A percentile compares a stretch with the other conserved stretches of the same genome.
phyloP scores from a whole-genome alignment of 2,888 invertebrate genomes.

The Idaea aversata region DNA sequence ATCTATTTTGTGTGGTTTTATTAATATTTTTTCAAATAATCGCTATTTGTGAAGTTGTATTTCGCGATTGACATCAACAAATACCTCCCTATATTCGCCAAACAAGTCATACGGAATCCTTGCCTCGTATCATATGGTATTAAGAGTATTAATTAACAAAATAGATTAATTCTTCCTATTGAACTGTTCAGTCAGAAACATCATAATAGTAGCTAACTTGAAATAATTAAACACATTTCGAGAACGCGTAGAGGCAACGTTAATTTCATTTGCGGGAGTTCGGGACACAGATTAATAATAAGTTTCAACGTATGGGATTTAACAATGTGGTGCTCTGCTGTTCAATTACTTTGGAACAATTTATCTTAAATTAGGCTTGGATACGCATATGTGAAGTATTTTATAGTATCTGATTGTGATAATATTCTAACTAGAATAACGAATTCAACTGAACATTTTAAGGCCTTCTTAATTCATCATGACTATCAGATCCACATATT shows the following conservation, averaged over 20 bases:
- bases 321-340: conserved; percentile 4
- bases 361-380: conserved; percentile 2
- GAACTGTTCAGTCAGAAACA: conserved; percentile 2
- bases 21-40: too few relatives aligned
- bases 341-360: conserved; percentile 9
- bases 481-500: too few relatives aligned
- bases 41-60: too few relatives aligned
- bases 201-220: conserved; percentile 4
- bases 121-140: too few relatives aligned
- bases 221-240: conserved; percentile 6
- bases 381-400: not conserved
- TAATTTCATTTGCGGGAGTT: conserved; percentile 5
- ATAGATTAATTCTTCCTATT: not conserved
- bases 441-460: not conserved
- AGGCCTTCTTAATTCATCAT: too few relatives aligned
- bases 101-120: too few relatives aligned
- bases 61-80: too few relatives aligned
- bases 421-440: not conserved
- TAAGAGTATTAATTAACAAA: too few relatives aligned
- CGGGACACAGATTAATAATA: conserved; percentile 7
- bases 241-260: not conserved
- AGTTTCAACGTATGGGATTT: conserved; percentile 1
- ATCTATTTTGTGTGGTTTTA: too few relatives aligned
- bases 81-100: too few relatives aligned
- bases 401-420: not conserved